Evolutionary conservation across 2,888 invertebrate genomes (phyloP).

Genomic region (Calliphora vomitoria): DNA sequence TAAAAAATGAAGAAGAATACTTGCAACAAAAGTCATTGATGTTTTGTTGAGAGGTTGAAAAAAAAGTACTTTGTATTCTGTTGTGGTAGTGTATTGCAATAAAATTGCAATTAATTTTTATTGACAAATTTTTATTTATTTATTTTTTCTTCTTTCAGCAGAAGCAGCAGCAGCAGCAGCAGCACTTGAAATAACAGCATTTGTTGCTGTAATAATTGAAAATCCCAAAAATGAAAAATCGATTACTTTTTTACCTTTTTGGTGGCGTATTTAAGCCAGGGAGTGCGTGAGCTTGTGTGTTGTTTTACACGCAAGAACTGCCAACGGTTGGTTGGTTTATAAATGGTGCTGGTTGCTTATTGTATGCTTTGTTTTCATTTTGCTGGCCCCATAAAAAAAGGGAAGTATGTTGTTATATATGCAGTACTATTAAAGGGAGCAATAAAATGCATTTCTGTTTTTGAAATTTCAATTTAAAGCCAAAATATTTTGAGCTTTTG

Average conservation of each 20-base stretch:
- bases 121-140: slow-evolving; percentile 80
- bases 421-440: slow-evolving; percentile 20
- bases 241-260: slow-evolving; percentile 68
- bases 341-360: slow-evolving; percentile 67
- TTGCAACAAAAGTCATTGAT: background rate
- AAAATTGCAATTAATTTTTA: slow-evolving; percentile 83
- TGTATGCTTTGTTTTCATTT: slow-evolving; percentile 60
- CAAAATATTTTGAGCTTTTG: slow-evolving; percentile 22
- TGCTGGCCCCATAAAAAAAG: background rate
- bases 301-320: slow-evolving; percentile 20
- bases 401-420: background rate
- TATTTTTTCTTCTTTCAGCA: slow-evolving; percentile 14
- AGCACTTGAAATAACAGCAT: slow-evolving; percentile 32
- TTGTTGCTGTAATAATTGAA: slow-evolving; percentile 65
- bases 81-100: slow-evolving; percentile 77
- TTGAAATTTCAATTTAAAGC: slow-evolving; percentile 23
- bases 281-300: background rate
- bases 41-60: background rate
- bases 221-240: slow-evolving; percentile 47
- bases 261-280: slow-evolving; percentile 3
- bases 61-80: slow-evolving; percentile 71
- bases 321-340: slow-evolving; percentile 27
- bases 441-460: slow-evolving; percentile 16
- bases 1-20: slow-evolving; percentile 22
- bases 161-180: slow-evolving; percentile 35